Conservation (phyloP, 2,113 vertebrate species). For the Megaptera novaeangliae region DNA sequence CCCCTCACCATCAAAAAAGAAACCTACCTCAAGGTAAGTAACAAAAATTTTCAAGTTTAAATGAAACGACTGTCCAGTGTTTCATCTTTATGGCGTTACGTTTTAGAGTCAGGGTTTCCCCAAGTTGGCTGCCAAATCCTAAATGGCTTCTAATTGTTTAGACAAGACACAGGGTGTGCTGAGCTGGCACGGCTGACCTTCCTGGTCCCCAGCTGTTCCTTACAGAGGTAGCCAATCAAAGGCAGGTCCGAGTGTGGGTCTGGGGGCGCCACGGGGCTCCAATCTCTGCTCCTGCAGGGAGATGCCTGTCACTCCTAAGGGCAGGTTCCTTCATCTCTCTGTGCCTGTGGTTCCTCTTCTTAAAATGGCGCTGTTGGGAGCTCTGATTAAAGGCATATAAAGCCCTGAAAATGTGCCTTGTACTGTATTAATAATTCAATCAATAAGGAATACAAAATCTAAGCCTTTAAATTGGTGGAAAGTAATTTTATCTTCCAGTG, state of each 20-base stretch:
- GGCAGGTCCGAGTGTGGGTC: neutral
- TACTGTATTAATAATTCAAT: neutral
- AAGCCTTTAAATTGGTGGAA: neutral
- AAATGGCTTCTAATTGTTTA: neutral
- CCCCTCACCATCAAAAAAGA: no score
- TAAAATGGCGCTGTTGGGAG: neutral
- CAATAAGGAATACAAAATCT: neutral
- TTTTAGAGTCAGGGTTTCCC: neutral
- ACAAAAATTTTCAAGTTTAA: neutral
- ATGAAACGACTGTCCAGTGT: neutral
- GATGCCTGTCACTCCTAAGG: neutral
- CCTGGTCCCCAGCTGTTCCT: neutral
- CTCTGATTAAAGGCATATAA: neutral
- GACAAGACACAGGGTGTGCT: neutral
- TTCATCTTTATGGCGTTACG: neutral
- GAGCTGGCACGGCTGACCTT: neutral
- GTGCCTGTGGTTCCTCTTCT: neutral
- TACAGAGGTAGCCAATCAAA: neutral
- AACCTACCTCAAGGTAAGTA: neutral
- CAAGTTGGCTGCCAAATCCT: neutral
- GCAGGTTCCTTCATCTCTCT: neutral
- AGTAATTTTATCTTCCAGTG: neutral
- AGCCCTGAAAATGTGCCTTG: neutral
- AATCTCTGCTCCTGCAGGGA: neutral
- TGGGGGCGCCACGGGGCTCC: neutral